A percentile compares a stretch with the other conserved stretches of the same genome.
Conservation (phyloP, 2,888 invertebrate genomes). For the Pyrochroa serraticornis region DNA sequence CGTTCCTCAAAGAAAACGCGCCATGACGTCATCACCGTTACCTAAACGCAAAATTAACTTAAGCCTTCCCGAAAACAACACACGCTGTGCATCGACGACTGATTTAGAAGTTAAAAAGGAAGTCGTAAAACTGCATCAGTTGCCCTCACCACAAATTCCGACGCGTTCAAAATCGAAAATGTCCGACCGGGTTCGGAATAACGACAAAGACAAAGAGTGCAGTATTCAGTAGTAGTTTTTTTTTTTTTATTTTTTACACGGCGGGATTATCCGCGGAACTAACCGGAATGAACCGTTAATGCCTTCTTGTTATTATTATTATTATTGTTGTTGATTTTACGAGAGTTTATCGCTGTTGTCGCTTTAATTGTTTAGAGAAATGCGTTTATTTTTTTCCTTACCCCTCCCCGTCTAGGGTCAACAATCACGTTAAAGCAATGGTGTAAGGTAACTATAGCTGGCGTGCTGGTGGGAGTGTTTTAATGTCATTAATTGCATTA, state of each 20-base stretch:
- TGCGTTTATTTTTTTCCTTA: constrained; percentile 42
- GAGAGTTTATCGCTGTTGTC: constrained; percentile 43
- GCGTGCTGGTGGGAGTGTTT: constrained; percentile 39
- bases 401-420: constrained; percentile 41
- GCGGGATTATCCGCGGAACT: constrained; percentile 47
- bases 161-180: constrained; percentile 1
- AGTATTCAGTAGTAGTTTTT: constrained; percentile 46
- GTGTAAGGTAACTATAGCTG: constrained; percentile 56
- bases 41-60: constrained; percentile 33
- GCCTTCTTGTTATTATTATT: constrained; percentile 1
- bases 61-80: constrained; percentile 11
- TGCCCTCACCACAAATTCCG: constrained; percentile 33
- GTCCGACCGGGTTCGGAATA: constrained; percentile 12
- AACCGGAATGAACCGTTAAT: constrained; percentile 36
- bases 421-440: constrained; percentile 59
- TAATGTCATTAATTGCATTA: constrained; percentile 38
- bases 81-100: constrained; percentile 36
- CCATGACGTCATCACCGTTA: constrained; percentile 40
- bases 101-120: constrained; percentile 40
- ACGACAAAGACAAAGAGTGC: constrained; percentile 51
- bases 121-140: constrained; percentile 36
- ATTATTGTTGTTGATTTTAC: constrained; percentile 19
- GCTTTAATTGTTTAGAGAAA: constrained; percentile 46
- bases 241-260: constrained; percentile 46
- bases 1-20: constrained; percentile 40